Base-by-base conservation (phyloP, 1,140 invertebrate genomes). In the Himalopsyche phryganea region DNA sequence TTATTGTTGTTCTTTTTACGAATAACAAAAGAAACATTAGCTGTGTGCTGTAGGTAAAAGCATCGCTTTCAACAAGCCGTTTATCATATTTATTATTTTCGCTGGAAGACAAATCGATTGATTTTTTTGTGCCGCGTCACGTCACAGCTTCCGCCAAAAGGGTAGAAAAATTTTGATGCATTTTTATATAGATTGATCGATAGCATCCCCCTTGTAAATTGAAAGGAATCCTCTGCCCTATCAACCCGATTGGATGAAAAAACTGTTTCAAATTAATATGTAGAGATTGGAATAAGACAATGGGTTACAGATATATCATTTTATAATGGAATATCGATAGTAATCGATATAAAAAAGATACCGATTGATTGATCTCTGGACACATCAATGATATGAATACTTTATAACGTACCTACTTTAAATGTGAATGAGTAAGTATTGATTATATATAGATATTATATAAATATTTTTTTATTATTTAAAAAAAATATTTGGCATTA, bases 71-170 rank as follows among this genome's bases (percentile, higher is more conserved):
- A 63, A 53, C 60, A 32, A 58, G 44, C 55, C 23, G 55, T 55
- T 63, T 50, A 62, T 58, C 60, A 58, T 48, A 53, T 33, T 33
- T 15, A 45, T 57, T 44, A 18, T 55, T 62, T 46, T 54, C 54
- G 36, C 44, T 44, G 36, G 45, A 63, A 58, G 60, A 63, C 60
- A 63, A 63, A 63, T 63, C 55, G 60, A 53, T 63, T 58, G 38
- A 41, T 63, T 54, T 63, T n/a, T 61, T 63, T 63, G 40, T 58
- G 56, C 60, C 36, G 20, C 35, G 56, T 63, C 60, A 35, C 35
- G 56, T 63, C 60, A 63, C 32, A 63, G 60, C 60, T 63, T 63
- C 60, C 60, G 60, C 60, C 60, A 48, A 57, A 57, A 62, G 54
- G 54, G 45, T 57, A 58, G 49, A 33, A 52, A 32, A 51, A 10